Conservation (phyloP, 2,888 invertebrate species). For the Oscheius sp. region DNA sequence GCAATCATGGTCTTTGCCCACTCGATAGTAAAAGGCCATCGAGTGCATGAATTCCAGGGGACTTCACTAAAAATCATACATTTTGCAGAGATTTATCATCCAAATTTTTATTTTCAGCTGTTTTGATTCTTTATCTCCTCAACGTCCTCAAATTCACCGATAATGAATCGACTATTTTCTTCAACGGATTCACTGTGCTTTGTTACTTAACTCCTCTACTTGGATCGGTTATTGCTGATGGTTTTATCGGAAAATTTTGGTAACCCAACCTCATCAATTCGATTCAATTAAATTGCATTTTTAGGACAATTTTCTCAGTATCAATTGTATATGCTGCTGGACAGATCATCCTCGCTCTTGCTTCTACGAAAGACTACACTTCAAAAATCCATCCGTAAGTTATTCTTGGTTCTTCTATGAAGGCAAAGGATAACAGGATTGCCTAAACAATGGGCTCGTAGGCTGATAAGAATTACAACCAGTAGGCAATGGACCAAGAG, state of each 20-base stretch:
- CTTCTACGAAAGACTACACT: conserved; percentile 71
- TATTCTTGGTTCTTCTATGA: conserved; percentile 3
- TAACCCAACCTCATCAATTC: conserved; percentile 54
- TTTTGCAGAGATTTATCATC: not conserved
- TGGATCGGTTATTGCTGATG: conserved; percentile 93
- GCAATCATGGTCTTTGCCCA: too few relatives aligned
- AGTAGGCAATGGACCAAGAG: conserved; percentile 5
- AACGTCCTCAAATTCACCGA: conserved; percentile 81
- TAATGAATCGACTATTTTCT: conserved; percentile 84
- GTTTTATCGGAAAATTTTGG: conserved; percentile 88
- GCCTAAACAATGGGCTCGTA: conserved; percentile 18
- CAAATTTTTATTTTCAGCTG: conserved; percentile 78
- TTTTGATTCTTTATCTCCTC: conserved; percentile 86
- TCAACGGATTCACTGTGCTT: conserved; percentile 87
- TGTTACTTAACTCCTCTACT: conserved; percentile 88
- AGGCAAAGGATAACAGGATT: not conserved
- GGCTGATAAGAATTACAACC: conserved; percentile 26
- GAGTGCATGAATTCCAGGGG: too few relatives aligned
- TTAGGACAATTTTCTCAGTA: conserved; percentile 84
- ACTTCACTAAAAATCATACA: not conserved
- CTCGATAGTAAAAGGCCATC: too few relatives aligned
- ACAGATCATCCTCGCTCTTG: conserved; percentile 79
- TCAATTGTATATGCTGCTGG: conserved; percentile 89
- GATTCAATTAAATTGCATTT: not conserved
- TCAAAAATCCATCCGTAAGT: conserved; percentile 63